These are phyloP conservation scores for Oenanthe melanoleuca DNA, from an alignment of 2,113 vertebrate genomes.

Conservation along the genomic window DNA sequence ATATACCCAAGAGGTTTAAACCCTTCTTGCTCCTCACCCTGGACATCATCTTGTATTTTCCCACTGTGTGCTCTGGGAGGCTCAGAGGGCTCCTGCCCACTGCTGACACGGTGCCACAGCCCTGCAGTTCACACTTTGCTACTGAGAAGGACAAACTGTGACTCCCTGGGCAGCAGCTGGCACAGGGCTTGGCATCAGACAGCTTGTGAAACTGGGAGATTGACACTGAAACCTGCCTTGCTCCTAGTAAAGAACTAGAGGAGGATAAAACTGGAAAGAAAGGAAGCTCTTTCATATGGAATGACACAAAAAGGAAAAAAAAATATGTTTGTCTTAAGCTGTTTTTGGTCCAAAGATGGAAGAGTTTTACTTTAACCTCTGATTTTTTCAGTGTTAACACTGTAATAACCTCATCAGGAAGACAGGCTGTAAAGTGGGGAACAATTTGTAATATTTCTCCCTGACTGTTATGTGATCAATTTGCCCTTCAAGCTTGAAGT, in stretches of 20 bases:
- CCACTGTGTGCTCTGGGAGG: not conserved
- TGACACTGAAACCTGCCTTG: slow-evolving; percentile 12
- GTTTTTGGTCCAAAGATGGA: slow-evolving; percentile 18
- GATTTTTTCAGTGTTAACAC: slow-evolving; percentile 49
- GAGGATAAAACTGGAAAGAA: not conserved
- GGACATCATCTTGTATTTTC: not conserved
- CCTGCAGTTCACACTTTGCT: not conserved
- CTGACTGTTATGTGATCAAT: slow-evolving; percentile 29
- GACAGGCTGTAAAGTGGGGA: slow-evolving; percentile 10
- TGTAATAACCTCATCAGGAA: slow-evolving; percentile 61
- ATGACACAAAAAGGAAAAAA: not conserved
- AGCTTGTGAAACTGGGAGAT: slow-evolving; percentile 26
- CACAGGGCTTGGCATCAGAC: slow-evolving; percentile 21
- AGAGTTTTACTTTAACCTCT: slow-evolving; percentile 54
- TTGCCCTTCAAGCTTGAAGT: slow-evolving; percentile 61
- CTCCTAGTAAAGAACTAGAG: not conserved
- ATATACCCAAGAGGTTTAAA: not conserved
- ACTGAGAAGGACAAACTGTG: not conserved
- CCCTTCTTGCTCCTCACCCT: not conserved
- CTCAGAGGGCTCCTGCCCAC: not conserved
- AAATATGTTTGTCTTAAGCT: slow-evolving; percentile 11
- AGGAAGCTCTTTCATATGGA: not conserved
- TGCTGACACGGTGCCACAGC: not conserved
- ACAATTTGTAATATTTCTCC: slow-evolving; percentile 43
- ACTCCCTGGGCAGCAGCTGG: not conserved